Percentiles rank a stretch among this genome's conserved stretches.
These are phyloP conservation scores for Colistium nudipinnis DNA, from an alignment of 2,113 vertebrate genomes.

Conservation along the genomic window DNA sequence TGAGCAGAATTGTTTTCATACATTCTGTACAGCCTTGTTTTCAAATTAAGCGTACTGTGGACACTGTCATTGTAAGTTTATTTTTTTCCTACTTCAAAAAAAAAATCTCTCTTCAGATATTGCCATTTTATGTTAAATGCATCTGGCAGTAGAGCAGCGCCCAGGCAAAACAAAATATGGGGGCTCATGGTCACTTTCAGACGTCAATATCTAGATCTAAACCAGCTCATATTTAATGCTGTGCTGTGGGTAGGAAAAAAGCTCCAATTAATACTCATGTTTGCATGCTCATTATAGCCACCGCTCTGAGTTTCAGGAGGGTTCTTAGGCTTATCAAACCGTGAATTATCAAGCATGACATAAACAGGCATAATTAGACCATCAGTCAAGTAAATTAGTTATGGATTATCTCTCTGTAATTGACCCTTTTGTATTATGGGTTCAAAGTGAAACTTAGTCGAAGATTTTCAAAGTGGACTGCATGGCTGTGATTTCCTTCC, in stretches of 20 bases:
- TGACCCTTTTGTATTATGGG: slow-evolving; percentile 70
- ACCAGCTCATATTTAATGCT: slow-evolving; percentile 1
- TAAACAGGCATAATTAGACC: slow-evolving; percentile 78
- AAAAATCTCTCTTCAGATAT: neutral
- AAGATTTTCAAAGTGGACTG: slow-evolving; percentile 50
- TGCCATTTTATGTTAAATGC: neutral
- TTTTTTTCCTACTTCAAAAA: too few relatives aligned
- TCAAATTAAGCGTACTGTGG: too few relatives aligned
- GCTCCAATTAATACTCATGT: slow-evolving; percentile 48
- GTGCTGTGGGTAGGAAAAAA: slow-evolving; percentile 33
- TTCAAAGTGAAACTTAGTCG: slow-evolving; percentile 65
- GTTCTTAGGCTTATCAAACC: slow-evolving; percentile 74
- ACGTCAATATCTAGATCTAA: slow-evolving; percentile 14
- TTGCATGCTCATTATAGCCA: slow-evolving; percentile 57
- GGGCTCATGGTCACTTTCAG: neutral
- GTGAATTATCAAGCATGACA: slow-evolving; percentile 77
- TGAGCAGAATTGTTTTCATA: too few relatives aligned
- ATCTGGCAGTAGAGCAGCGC: neutral
- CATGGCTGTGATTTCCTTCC: slow-evolving; percentile 37
- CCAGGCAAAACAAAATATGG: too few relatives aligned
- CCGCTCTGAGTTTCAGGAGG: slow-evolving; percentile 53
- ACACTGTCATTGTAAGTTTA: too few relatives aligned
- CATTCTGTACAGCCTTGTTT: too few relatives aligned
- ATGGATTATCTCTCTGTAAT: slow-evolving; percentile 78
- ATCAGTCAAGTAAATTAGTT: slow-evolving; percentile 80